Evolutionary conservation across 2,888 invertebrate species (phyloP).

Genomic region (Pemphredon lugubris): DNA sequence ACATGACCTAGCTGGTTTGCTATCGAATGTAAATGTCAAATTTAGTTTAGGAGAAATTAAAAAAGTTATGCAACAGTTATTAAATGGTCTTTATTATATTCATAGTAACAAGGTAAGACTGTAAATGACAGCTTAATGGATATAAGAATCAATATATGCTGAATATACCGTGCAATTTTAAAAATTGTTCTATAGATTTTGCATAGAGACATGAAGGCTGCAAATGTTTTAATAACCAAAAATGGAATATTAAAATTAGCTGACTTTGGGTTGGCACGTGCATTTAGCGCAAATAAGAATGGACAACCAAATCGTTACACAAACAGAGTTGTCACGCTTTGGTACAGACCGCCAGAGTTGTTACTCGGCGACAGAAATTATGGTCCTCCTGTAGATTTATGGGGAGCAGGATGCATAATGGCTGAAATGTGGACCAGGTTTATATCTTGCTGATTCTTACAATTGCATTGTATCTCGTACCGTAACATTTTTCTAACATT

Average conservation of each 20-base stretch:
- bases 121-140: background rate
- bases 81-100: conserved; percentile 96
- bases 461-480: background rate
- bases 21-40: conserved; percentile 97
- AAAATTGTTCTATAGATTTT: conserved; percentile 84
- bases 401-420: conserved; percentile 99
- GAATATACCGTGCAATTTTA: background rate
- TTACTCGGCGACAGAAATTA: conserved; percentile 94
- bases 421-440: conserved; percentile 99
- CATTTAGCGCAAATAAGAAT: conserved; percentile 93
- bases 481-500: background rate
- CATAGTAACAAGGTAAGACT: conserved; percentile 92
- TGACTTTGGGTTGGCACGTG: conserved; percentile 98
- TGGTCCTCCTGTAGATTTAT: conserved; percentile 97
- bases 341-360: conserved; percentile 92
- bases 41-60: conserved; percentile 98
- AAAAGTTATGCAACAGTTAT: conserved; percentile 93
- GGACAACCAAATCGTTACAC: conserved; percentile 94
- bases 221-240: conserved; percentile 98
- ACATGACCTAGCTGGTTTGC: conserved; percentile 97
- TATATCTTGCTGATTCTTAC: background rate
- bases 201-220: conserved; percentile 99
- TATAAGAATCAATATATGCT: background rate
- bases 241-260: conserved; percentile 96
- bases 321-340: conserved; percentile 98